Conservation (phyloP, 1,140 invertebrate species). For the Campodea augens region DNA sequence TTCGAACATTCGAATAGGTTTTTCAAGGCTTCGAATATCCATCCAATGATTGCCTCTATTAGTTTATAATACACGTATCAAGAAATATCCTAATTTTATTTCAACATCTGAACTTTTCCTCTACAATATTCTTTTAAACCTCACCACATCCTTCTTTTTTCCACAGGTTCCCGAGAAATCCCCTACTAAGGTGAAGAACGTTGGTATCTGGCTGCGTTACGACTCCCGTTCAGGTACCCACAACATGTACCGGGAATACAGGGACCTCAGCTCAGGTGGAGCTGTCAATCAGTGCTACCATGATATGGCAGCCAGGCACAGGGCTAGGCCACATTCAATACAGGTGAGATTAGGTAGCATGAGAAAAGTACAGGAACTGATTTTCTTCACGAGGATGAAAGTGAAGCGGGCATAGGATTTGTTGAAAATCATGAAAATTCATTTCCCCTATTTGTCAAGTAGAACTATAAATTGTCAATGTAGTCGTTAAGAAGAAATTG, state of each 20-base stretch:
- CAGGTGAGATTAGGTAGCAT: slow-evolving; percentile 36
- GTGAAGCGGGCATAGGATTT: not conserved
- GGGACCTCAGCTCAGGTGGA: slow-evolving; percentile 81
- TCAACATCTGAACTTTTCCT: too few species aligned
- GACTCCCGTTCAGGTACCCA: slow-evolving; percentile 96
- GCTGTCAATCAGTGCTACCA: slow-evolving; percentile 97
- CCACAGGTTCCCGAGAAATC: slow-evolving; percentile 68
- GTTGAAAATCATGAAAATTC: not conserved
- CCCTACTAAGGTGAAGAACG: slow-evolving; percentile 92
- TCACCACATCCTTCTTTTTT: slow-evolving; percentile 12
- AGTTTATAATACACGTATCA: too few species aligned
- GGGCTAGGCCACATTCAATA: slow-evolving; percentile 91
- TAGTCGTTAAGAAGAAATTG: not conserved
- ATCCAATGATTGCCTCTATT: too few species aligned
- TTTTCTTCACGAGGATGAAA: not conserved
- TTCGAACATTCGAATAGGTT: too few species aligned
- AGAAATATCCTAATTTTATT: too few species aligned
- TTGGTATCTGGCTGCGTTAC: slow-evolving; percentile 94
- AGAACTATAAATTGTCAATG: not conserved
- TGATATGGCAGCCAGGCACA: slow-evolving; percentile 97
- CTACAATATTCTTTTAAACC: too few species aligned
- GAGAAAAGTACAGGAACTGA: too few species aligned
- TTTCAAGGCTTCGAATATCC: too few species aligned
- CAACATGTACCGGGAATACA: slow-evolving; percentile 99
- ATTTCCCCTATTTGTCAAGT: not conserved